Base-by-base conservation (phyloP, 1,140 invertebrate species). In the Acromyrmex echinatior region DNA sequence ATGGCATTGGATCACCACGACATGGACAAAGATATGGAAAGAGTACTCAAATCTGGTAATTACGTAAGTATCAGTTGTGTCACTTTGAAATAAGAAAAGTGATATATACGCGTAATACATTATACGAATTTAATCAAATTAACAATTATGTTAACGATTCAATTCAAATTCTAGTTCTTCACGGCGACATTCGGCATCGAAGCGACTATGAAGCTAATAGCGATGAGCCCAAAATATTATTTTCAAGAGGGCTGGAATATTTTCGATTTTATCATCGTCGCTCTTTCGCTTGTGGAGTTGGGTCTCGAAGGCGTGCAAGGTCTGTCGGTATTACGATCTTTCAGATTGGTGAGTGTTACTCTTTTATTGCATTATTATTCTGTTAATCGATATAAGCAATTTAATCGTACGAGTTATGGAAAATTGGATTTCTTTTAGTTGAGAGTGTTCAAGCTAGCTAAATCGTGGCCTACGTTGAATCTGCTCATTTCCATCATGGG, bases 171-270 rank as follows among this genome's bases (percentile, higher is more conserved):
- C 2, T 96, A 99, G 99, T 99, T 99, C 96, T 99, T 99, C 96
- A 99, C 99, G 68, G 98, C 98, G 58, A 99, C 99, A 76, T 99
- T 99, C 95, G 98, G 98, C 85, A 98, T 99, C 93, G 99, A 99
- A 97, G 98, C 98, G n/a, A 97, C 97, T 45, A 96, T 99, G 95
- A 99, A 99, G 95, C 96, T 99, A 86, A 97, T 99, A 93, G 99
- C 99, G 5, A 98, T 99, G 97, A 99, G 98, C 95, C 99, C 99
- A 76, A 98, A 99, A 93, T 98, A 97, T 96, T 99, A 99, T 96
- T 99, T 99, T 96, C 98, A 99, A 97, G 99, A 99, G 95, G 98
- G 98, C 79, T 99, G 99, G 99, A 99, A 99, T 95, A 99, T 99
- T 92, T 99, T 99, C 96, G 99, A 99, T 96, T 99, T 99, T 95